Conservation (phyloP, 2,888 invertebrate species). For the Heliconius sara region DNA sequence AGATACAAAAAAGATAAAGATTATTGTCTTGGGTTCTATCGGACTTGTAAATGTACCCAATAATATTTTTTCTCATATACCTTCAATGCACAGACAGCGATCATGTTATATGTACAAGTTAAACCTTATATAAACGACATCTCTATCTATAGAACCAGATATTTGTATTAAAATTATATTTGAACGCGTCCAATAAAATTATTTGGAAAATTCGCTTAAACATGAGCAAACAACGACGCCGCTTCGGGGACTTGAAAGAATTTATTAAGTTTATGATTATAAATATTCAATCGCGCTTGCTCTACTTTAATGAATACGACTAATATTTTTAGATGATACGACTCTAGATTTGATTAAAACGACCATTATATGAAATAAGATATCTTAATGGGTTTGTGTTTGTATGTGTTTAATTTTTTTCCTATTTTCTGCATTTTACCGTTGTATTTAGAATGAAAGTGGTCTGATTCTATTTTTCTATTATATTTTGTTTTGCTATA, state of each 20-base stretch:
- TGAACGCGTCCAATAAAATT: constrained; percentile 44
- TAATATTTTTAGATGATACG: constrained; percentile 9
- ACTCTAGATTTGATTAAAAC: constrained; percentile 5
- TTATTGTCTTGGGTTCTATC: background rate
- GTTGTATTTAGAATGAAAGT: background rate
- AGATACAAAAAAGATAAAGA: background rate
- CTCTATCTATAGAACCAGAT: constrained; percentile 25
- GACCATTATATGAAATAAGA: constrained; percentile 2
- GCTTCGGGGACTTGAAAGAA: constrained; percentile 39
- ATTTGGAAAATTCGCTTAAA: constrained; percentile 50
- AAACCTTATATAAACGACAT: constrained; percentile 32
- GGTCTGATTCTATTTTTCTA: background rate
- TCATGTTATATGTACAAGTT: background rate
- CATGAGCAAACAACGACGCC: constrained; percentile 37
- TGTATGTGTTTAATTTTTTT: background rate
- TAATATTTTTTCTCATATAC: background rate
- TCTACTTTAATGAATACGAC: constrained; percentile 16
- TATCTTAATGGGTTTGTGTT: constrained; percentile 8
- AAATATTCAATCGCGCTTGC: constrained; percentile 15
- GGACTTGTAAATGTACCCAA: background rate
- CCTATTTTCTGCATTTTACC: background rate
- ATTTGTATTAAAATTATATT: constrained; percentile 38
- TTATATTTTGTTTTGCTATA: background rate
- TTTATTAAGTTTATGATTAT: constrained; percentile 18
- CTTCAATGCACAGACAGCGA: background rate